Evolutionary conservation across 2,797 vertebrate species (phyloP).

Genomic region (Prunella strophiata): DNA sequence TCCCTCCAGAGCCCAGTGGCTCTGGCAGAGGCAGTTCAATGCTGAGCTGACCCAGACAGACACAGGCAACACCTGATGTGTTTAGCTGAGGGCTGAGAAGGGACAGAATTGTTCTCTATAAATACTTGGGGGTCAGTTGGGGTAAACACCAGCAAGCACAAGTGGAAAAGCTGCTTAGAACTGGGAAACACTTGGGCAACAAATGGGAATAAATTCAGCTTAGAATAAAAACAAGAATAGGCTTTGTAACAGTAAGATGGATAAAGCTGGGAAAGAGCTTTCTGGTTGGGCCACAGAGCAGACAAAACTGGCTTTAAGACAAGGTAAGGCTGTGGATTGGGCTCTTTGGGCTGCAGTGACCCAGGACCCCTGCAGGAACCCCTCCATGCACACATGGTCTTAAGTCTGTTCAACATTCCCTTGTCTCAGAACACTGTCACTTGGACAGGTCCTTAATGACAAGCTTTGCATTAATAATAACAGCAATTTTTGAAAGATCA

Average conservation of each 20-base stretch:
- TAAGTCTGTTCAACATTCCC: neutral
- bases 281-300: neutral
- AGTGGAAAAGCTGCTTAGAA: neutral
- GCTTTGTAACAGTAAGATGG: slow-evolving; percentile 6
- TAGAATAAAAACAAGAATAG: neutral
- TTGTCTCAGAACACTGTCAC: neutral
- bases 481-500: neutral
- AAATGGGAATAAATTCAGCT: neutral
- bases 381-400: rapidly evolving
- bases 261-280: neutral
- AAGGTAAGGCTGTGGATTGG: neutral
- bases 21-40: neutral
- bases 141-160: neutral
- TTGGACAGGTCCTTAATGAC: neutral
- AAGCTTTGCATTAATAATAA: neutral
- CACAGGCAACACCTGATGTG: neutral
- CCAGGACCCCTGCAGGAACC: neutral
- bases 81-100: neutral
- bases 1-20: neutral
- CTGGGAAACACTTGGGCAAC: neutral
- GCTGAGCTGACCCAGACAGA: neutral
- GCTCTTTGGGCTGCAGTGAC: neutral
- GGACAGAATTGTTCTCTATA: neutral
- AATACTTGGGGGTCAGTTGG: neutral
- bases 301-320: neutral